Base-by-base conservation (phyloP, 2,113 vertebrate genomes). In the Pyxicephalus adspersus region DNA sequence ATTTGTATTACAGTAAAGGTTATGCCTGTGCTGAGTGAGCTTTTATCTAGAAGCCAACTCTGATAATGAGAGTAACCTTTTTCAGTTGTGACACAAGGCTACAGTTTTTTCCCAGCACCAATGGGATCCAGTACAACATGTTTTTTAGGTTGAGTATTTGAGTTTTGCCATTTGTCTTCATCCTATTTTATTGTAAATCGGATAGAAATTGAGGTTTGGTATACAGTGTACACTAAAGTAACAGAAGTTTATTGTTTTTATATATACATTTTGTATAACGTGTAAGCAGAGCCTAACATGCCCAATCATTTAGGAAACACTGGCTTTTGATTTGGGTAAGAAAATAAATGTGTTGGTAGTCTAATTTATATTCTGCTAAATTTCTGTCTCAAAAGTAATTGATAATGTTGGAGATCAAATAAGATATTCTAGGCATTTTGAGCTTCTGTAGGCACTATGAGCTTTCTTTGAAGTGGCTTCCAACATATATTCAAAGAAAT, bases 41-140 rank as follows among this genome's bases (percentile, higher is more conserved):
- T 34, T 31, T 81, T 65, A 57, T 73, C 8, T 52, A 28, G 68
- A 38, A 64, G 50, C 79, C 68, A 68, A 60, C 52, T 25, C 58
- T 18, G 60, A 73, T 64, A 71, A 80, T 55, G 57, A 64, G 58
- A 65, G 68, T 73, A 73, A 81, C 79, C 79, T 81, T 81, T 81
- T 54, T 9, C 22, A 34, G n/a, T 5, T 20, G 28, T 57, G 58
- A 64, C 58, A 74, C 20, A 2, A 61, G 26, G 31, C n/a, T 80
- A 25, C 31, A 63, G 31, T 52, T n/a, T 71, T 63, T 26, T 52
- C 11, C 58, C 6, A 52, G 20, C 60, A 38, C 29, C 52, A 11
- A 22, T 19, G 60, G 16, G 16, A 73, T 65, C 7, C 6, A 29
- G 31, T 26, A 68, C 70, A 50, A 70, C 50, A 65, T 23, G 55